Conservation (phyloP, 2,888 invertebrate species). For the Lottia scabra region DNA sequence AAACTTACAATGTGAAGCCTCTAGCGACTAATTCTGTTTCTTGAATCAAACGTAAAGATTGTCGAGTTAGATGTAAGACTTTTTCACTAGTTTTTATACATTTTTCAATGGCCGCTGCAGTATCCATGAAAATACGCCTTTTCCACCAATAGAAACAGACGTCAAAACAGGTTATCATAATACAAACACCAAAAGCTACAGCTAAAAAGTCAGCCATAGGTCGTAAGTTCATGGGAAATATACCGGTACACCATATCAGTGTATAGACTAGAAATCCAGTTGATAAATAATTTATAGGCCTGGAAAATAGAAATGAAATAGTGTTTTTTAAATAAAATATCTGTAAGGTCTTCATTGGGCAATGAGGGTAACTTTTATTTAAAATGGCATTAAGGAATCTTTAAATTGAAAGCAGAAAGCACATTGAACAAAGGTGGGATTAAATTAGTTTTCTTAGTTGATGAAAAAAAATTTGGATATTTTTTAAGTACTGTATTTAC, state of each 20-base stretch:
- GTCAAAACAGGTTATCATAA: slow-evolving; percentile 15
- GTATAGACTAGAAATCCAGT: slow-evolving; percentile 3
- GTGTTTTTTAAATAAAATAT: not conserved
- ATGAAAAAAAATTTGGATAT: too few species aligned
- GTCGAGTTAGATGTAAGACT: slow-evolving; percentile 27
- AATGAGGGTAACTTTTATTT: too few species aligned
- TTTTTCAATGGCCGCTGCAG: not conserved
- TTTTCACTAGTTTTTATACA: slow-evolving; percentile 15
- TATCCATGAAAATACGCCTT: slow-evolving; percentile 7
- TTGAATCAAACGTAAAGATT: slow-evolving; percentile 53
- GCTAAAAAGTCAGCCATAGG: slow-evolving; percentile 1
- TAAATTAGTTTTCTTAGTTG: too few species aligned
- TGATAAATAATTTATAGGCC: not conserved
- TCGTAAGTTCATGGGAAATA: not conserved
- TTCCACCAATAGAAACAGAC: slow-evolving; percentile 16
- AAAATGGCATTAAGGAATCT: too few species aligned
- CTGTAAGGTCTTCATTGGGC: too few species aligned
- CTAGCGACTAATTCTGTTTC: slow-evolving; percentile 59
- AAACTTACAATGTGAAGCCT: slow-evolving; percentile 61
- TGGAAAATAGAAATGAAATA: not conserved
- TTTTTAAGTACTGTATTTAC: too few species aligned
- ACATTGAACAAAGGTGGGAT: too few species aligned
- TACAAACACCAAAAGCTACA: slow-evolving; percentile 10
- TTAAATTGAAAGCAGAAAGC: too few species aligned
- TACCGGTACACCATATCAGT: not conserved